Percentiles rank a stretch among this genome's conserved stretches.
These are phyloP conservation scores for Neolamprologus longior DNA, from an alignment of 2,113 vertebrate genomes.

Conservation along the genomic window DNA sequence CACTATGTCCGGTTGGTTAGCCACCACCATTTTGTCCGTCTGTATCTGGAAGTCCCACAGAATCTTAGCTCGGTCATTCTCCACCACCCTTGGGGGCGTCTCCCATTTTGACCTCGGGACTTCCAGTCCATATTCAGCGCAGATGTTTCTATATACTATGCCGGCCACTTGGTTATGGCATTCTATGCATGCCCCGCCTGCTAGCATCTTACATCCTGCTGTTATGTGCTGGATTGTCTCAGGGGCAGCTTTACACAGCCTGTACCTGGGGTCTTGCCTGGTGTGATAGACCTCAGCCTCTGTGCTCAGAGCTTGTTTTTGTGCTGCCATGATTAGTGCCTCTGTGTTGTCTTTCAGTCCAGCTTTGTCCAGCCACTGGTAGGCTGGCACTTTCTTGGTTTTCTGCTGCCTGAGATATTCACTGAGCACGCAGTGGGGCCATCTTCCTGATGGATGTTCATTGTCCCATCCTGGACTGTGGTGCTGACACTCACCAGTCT, in stretches of 20 bases:
- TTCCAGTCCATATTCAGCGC: neutral
- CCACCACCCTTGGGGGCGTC: neutral
- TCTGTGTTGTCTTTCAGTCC: neutral
- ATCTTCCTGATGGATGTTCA: neutral
- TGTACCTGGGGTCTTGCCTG: neutral
- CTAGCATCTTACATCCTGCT: neutral
- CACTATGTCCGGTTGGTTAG: neutral
- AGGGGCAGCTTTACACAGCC: neutral
- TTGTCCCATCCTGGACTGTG: neutral
- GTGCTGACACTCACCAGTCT: neutral
- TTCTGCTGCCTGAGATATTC: neutral
- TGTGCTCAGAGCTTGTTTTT: neutral
- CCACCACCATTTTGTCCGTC: neutral
- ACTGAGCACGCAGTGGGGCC: neutral
- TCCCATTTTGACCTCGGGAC: neutral
- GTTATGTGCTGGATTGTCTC: neutral
- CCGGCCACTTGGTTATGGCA: neutral
- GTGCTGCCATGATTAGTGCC: neutral
- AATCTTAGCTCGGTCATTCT: neutral
- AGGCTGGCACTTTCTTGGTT: neutral
- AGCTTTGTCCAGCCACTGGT: neutral
- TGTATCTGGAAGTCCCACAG: neutral
- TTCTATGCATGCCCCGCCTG: neutral
- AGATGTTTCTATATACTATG: neutral
- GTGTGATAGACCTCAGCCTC: neutral